Base-by-base conservation (phyloP, 2,888 invertebrate species). In the Dysmachus trigonus region DNA sequence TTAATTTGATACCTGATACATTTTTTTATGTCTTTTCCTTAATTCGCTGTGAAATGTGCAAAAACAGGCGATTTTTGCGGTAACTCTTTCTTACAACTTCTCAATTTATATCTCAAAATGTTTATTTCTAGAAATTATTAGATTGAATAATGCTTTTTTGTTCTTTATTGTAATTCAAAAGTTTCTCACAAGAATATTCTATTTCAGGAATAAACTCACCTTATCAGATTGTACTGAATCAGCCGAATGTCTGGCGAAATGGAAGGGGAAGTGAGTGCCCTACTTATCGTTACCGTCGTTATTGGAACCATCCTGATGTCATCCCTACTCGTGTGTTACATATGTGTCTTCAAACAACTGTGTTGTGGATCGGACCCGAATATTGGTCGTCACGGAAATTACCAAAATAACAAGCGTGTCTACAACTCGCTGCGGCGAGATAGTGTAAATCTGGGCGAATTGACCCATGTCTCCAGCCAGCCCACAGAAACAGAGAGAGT, bases 241-340 rank as follows among this genome's bases (percentile, higher is more conserved):
- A 8, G 18, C 10, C 62, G 27, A 62, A 62, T 62, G 62, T 10
- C 27, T 22, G 27, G 27, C 7, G 93, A 93, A 79, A 91, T 93
- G 89, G 94, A 93, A 89, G 94, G 93, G 87, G 94, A 94, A 90
- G 92, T 94, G 77, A 93, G 94, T 88, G 92, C 94, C 88, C 92
- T 94, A 6, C 91, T 95, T 72, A 93, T 94, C 2, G 93, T 94
- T 79, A 94, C 94, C 4, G 93, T 95, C 72, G 92, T 94, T 72
- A 93, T 95, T 38, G 94, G 94, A 7, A 92, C 94, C 53, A 91
- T 94, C 5, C 92, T 94, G 10, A 94, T 95, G 93, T 93, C 94
- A 76, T 94, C 94, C 0, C 90, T 95, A n/a, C 92, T 95, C 0
- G 93, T 94, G 90, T 95, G 95, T 90, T 95, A 95, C 90, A 94